Conservation (phyloP, 2,797 vertebrate species). For the Characodon lateralis region DNA sequence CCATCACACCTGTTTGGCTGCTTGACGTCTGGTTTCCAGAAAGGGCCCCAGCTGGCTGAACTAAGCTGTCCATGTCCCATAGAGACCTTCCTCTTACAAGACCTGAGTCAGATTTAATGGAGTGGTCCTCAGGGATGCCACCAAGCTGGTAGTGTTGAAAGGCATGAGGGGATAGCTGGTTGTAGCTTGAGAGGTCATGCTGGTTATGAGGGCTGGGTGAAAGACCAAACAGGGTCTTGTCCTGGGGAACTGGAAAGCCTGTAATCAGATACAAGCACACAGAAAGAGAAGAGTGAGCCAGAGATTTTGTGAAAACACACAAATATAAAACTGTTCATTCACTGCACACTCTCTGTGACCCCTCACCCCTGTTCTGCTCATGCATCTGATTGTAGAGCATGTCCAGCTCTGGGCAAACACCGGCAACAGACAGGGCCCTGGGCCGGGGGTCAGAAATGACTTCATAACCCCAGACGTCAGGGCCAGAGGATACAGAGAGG, state of each 20-base stretch:
- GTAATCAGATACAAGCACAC: constrained; percentile 25
- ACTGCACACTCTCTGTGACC: constrained; percentile 23
- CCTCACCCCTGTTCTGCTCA: constrained; percentile 80
- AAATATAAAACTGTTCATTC: background rate
- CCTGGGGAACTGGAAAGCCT: constrained; percentile 70
- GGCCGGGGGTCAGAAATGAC: constrained; percentile 67
- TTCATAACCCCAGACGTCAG: constrained; percentile 69
- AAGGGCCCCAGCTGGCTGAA: constrained; percentile 69
- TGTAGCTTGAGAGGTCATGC: constrained; percentile 68
- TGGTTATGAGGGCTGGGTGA: constrained; percentile 59
- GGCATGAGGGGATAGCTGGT: constrained; percentile 73
- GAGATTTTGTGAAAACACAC: too few species aligned
- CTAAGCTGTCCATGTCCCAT: constrained; percentile 76
- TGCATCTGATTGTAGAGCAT: constrained; percentile 88
- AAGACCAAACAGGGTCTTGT: constrained; percentile 67
- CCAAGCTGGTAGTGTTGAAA: constrained; percentile 74
- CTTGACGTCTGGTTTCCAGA: constrained; percentile 72
- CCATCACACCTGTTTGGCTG: constrained; percentile 80
- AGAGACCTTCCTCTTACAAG: constrained; percentile 58
- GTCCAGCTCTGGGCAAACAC: constrained; percentile 88
- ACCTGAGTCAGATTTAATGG: constrained; percentile 59
- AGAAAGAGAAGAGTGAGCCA: background rate
- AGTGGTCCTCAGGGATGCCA: constrained; percentile 59
- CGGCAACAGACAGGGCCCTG: constrained; percentile 78
- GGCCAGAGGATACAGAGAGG: constrained; percentile 62